phyloP scores from a whole-genome alignment of 2,888 invertebrate species.

The Parnassius orleans region DNA sequence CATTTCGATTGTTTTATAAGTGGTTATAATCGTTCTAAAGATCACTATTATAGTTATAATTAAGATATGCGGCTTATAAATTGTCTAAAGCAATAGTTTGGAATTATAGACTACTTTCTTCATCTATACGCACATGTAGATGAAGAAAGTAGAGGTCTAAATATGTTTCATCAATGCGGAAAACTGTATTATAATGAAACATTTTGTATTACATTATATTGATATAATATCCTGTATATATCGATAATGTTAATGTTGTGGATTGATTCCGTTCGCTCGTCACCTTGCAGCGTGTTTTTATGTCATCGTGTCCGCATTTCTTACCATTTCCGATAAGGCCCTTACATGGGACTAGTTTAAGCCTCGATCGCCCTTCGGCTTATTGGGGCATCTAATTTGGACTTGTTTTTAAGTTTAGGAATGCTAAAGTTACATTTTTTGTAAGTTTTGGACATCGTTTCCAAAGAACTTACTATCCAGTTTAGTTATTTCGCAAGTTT shows the following conservation, averaged over 20 bases:
- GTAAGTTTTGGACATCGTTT: constrained; percentile 6
- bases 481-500: constrained; percentile 17
- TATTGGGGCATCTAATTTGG: constrained; percentile 4
- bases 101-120: no score
- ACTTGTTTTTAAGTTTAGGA: constrained; percentile 5
- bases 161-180: no score
- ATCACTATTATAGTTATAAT: no score
- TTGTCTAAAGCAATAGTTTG: no score
- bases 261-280: neutral
- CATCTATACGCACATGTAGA: no score
- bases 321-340: constrained; percentile 14
- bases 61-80: no score
- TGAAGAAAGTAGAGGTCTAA: no score
- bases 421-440: constrained; percentile 12
- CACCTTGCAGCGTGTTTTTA: constrained; percentile 13
- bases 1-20: no score
- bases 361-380: constrained; percentile 3
- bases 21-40: no score
- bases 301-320: constrained; percentile 16
- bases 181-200: no score
- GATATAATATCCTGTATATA: neutral
- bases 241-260: neutral
- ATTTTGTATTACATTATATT: no score
- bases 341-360: constrained; percentile 1
- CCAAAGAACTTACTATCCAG: constrained; percentile 6